These are phyloP conservation scores for Dicrurus megarhynchus DNA, from an alignment of 2,113 vertebrate species.

Conservation along the genomic window DNA sequence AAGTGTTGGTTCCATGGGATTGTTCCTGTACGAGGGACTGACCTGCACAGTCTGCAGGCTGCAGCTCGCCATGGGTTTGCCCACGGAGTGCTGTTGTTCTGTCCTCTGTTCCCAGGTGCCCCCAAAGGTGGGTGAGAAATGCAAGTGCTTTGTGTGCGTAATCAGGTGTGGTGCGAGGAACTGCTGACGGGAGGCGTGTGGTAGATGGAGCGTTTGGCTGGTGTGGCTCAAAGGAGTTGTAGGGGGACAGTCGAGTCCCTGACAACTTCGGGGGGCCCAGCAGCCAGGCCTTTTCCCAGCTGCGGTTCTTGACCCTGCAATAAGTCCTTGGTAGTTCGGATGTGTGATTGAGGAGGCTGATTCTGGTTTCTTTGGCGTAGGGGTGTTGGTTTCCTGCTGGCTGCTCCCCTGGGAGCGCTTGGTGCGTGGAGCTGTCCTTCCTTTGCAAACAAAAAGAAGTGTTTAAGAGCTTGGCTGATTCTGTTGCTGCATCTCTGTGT, in stretches of 20 bases:
- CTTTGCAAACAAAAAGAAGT: not conserved
- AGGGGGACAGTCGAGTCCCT: fast-evolving
- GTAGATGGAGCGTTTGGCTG: not conserved
- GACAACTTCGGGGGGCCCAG: not conserved
- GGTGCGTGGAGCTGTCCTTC: not conserved
- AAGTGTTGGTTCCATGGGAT: not conserved
- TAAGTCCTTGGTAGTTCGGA: not conserved
- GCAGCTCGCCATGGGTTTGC: fast-evolving
- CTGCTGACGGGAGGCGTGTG: fast-evolving
- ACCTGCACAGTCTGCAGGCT: not conserved
- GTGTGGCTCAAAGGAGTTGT: not conserved
- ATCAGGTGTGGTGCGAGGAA: not conserved
- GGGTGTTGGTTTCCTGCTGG: not conserved
- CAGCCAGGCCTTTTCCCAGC: not conserved
- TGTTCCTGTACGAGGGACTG: not conserved
- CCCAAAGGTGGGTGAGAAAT: not conserved
- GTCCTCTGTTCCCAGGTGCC: not conserved
- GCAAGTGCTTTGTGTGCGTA: not conserved
- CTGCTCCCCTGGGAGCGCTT: not conserved
- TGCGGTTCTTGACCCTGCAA: not conserved
- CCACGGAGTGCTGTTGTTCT: fast-evolving
- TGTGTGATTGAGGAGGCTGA: not conserved
- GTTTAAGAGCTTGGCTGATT: not conserved
- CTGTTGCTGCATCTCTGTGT: not conserved
- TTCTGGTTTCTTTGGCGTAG: not conserved